Conservation (phyloP, 2,113 vertebrate genomes). For the Gasterosteus nipponicus region DNA sequence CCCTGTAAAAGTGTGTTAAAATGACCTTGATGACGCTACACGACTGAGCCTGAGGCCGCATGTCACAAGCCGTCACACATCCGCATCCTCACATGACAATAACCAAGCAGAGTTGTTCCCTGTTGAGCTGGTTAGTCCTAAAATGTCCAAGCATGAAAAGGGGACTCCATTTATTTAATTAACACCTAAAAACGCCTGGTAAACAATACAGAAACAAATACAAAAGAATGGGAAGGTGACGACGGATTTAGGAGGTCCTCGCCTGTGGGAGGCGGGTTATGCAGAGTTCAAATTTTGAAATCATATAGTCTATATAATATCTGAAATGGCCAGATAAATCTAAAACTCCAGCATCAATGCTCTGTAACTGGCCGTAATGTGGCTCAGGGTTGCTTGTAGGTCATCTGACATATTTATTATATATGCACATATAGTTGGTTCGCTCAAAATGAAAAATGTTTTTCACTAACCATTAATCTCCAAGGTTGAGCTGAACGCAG, state of each 20-base stretch:
- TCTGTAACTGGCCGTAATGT: background rate
- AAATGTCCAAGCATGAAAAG: background rate
- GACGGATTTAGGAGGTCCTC: too few relatives aligned
- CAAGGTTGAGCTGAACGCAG: slow-evolving; percentile 24
- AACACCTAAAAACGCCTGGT: too few relatives aligned
- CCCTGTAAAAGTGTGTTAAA: background rate
- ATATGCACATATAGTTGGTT: background rate
- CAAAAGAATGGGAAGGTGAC: too few relatives aligned
- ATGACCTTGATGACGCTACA: background rate
- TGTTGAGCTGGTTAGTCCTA: background rate
- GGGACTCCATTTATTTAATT: too few relatives aligned
- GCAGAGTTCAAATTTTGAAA: too few relatives aligned
- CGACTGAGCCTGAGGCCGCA: background rate
- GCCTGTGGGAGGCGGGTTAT: too few relatives aligned
- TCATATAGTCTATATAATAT: background rate
- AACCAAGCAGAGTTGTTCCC: background rate
- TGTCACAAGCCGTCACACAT: background rate
- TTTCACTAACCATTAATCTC: slow-evolving; percentile 4
- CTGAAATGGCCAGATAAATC: background rate
- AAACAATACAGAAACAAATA: too few relatives aligned
- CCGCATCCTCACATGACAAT: background rate
- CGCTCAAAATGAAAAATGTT: slow-evolving; percentile 19
- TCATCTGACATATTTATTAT: background rate
- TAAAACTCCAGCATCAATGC: background rate
- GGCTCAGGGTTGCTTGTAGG: background rate